Evolutionary conservation across 2,797 vertebrate genomes (phyloP), one percentile per base, ranked within the genome.

Genomic region (Phoeniculus purpureus): DNA sequence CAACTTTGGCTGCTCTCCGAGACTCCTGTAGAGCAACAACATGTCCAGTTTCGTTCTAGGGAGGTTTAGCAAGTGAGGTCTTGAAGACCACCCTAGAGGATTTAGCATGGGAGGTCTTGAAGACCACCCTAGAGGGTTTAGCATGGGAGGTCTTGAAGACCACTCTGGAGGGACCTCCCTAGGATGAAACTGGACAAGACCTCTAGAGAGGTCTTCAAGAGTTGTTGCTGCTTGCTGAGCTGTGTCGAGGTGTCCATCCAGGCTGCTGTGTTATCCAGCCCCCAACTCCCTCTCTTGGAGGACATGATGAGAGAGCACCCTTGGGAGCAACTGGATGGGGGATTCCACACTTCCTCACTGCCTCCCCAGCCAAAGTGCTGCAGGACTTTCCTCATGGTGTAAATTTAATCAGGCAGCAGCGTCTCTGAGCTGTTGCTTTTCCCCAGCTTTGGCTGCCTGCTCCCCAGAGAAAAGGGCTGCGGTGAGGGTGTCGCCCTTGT

Each of bases 1-100:
- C 0, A 0, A 45, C n/a, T 11, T 12, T 31, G 10, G 15, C 16
- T 62, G 75, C 51, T 81, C 15, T 0, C 40, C 60, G 1, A 40
- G 47, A 81, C 15, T 21, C 22, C 51, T 64, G 15, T 32, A 50
- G 58, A 77, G 58, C 54, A 80, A 4, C 40, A 47, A 0, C 40
- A 50, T 45, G 12, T 15, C 43, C 17, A 6, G 12, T 50, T 83
- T 51, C 78, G 15, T 55, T 66, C 32, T 18, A n/a, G 43, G 37
- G 21, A 68, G 20, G 2, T 25, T 67, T 74, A 62, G 37, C 66
- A 37, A n/a, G n/a, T n/a, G n/a, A n/a, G n/a, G n/a, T n/a, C n/a
- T n/a, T n/a, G n/a, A n/a, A n/a, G n/a, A n/a, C n/a, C n/a, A n/a
- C n/a, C n/a, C n/a, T n/a, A n/a, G n/a, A n/a, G n/a, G n/a, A n/a